Conservation (phyloP, 2,888 invertebrate genomes). For the Latrodectus elegans region DNA sequence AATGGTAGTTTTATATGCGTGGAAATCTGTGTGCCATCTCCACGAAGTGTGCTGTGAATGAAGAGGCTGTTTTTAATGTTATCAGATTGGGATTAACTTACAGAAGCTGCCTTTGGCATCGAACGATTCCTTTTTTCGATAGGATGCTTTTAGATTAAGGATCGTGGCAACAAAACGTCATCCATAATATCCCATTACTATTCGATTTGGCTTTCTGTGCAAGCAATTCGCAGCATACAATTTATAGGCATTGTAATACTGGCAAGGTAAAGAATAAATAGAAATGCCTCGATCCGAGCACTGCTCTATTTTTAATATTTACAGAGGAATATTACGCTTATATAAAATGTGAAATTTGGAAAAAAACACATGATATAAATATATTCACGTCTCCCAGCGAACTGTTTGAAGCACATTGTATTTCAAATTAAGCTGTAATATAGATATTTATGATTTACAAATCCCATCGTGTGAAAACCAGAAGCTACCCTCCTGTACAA, state of each 20-base stretch:
- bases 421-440: no score
- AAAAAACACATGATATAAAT: no score
- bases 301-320: no score
- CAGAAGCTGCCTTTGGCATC: conserved; percentile 58
- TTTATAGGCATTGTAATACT: not conserved
- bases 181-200: conserved; percentile 59
- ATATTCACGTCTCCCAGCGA: no score
- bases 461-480: no score
- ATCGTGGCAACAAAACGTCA: conserved; percentile 24
- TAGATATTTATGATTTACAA: no score
- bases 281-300: not conserved
- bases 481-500: no score
- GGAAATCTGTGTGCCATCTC: conserved; percentile 45
- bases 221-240: not conserved
- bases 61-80: conserved; percentile 59
- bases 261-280: not conserved
- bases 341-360: no score
- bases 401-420: no score
- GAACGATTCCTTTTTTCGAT: conserved; percentile 12
- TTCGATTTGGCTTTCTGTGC: conserved; percentile 27
- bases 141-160: conserved; percentile 54
- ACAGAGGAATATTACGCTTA: no score
- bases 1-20: conserved; percentile 67
- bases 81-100: conserved; percentile 13
- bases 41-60: conserved; percentile 45